These are phyloP conservation scores for Tragelaphus imberbis DNA, from an alignment of 2,113 vertebrate genomes.

Conservation along the genomic window DNA sequence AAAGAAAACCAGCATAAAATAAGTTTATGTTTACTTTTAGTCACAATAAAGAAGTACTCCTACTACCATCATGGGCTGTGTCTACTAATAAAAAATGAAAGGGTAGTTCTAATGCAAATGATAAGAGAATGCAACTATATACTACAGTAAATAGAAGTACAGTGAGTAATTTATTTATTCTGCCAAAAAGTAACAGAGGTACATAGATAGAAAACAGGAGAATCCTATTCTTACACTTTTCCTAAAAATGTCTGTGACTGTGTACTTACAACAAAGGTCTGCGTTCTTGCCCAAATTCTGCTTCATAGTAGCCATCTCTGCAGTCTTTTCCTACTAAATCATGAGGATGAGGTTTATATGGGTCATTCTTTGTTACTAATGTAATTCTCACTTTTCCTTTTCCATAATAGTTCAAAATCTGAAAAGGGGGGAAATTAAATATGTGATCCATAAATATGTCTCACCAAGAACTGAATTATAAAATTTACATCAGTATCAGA, in stretches of 20 bases:
- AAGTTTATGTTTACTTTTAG: neutral
- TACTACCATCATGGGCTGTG: neutral
- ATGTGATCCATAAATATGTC: neutral
- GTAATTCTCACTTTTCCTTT: slow-evolving; percentile 94
- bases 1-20: neutral
- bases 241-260: neutral
- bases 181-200: neutral
- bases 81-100: slow-evolving; percentile 1
- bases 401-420: slow-evolving; percentile 92
- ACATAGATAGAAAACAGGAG: neutral
- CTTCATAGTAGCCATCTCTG: slow-evolving; percentile 96
- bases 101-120: neutral
- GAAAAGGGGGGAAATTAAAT: slow-evolving; percentile 41
- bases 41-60: neutral
- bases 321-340: slow-evolving; percentile 98
- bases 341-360: slow-evolving; percentile 95
- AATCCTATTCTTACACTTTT: neutral
- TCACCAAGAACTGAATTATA: slow-evolving; percentile 1
- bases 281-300: slow-evolving; percentile 94
- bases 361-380: slow-evolving; percentile 94
- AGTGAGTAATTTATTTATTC: slow-evolving; percentile 10
- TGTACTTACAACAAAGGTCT: slow-evolving; percentile 93
- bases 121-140: neutral
- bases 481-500: neutral
- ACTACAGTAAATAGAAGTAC: neutral